Evolutionary conservation across 2,888 invertebrate genomes (phyloP).

Genomic region (Agonopterix alstromeriana): DNA sequence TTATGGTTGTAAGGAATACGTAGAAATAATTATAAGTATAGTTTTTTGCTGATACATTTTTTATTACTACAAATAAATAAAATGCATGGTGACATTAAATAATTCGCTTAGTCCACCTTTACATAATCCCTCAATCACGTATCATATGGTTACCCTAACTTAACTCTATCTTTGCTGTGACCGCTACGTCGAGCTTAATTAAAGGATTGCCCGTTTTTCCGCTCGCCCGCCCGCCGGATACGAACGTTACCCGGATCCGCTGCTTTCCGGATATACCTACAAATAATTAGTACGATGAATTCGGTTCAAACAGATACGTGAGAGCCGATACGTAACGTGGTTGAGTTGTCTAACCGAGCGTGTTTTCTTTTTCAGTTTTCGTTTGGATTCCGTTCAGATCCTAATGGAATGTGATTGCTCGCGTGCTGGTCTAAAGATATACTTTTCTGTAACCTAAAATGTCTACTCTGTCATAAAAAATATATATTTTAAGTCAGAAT

Average conservation of each 20-base stretch:
- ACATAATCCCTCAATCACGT: too few species aligned
- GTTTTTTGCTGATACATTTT: background rate
- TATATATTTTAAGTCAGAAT: too few species aligned
- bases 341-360: background rate
- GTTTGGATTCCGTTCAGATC: too few species aligned
- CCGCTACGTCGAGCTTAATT: slow-evolving; percentile 43
- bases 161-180: slow-evolving; percentile 32
- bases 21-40: background rate
- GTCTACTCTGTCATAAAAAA: too few species aligned
- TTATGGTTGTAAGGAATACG: background rate
- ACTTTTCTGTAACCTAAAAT: too few species aligned
- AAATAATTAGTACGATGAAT: background rate
- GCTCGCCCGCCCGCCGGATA: slow-evolving; percentile 17
- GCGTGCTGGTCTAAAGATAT: too few species aligned
- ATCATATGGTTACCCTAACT: slow-evolving; percentile 1
- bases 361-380: too few species aligned
- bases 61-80: background rate
- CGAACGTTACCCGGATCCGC: slow-evolving; percentile 21
- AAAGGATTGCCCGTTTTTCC: slow-evolving; percentile 56
- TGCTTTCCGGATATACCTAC: slow-evolving; percentile 25
- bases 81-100: background rate
- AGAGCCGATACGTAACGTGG: background rate
- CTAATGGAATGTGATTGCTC: too few species aligned
- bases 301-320: background rate
- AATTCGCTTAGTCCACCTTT: too few species aligned